phyloP scores from a whole-genome alignment of 1,140 invertebrate species.

The Pantala flavescens region DNA sequence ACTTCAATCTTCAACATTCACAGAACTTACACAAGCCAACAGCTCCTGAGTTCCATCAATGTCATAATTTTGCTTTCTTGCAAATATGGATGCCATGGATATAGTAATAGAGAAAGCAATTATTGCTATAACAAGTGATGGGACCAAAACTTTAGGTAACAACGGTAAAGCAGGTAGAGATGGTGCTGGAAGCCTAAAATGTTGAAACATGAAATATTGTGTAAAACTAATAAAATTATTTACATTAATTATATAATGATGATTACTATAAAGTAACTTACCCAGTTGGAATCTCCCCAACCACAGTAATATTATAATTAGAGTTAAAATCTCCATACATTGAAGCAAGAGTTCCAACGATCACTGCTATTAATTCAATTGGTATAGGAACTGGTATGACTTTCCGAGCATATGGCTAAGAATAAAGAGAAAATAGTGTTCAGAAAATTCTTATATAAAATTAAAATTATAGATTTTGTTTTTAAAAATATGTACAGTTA shows the following conservation, averaged over 20 bases:
- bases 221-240: too few species aligned
- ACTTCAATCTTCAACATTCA: not conserved
- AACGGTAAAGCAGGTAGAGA: not conserved
- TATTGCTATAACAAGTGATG: conserved; percentile 11
- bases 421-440: too few species aligned
- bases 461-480: too few species aligned
- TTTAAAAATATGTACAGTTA: too few species aligned
- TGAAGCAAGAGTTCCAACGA: conserved; percentile 63
- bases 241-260: too few species aligned
- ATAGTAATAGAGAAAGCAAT: conserved; percentile 42
- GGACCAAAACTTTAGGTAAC: not conserved
- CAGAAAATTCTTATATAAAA: too few species aligned
- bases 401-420: conserved; percentile 14
- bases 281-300: conserved; percentile 69
- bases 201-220: not conserved
- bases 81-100: conserved; percentile 87
- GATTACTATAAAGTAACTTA: conserved; percentile 35
- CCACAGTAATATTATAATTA: conserved; percentile 47
- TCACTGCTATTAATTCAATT: conserved; percentile 73
- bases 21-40: conserved; percentile 43
- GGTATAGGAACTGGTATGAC: conserved; percentile 56
- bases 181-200: conserved; percentile 14
- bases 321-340: conserved; percentile 44
- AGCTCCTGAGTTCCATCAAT: conserved; percentile 84
- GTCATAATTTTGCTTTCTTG: conserved; percentile 76